Conservation (phyloP, 2,113 vertebrate genomes). For the Papio anubis region DNA sequence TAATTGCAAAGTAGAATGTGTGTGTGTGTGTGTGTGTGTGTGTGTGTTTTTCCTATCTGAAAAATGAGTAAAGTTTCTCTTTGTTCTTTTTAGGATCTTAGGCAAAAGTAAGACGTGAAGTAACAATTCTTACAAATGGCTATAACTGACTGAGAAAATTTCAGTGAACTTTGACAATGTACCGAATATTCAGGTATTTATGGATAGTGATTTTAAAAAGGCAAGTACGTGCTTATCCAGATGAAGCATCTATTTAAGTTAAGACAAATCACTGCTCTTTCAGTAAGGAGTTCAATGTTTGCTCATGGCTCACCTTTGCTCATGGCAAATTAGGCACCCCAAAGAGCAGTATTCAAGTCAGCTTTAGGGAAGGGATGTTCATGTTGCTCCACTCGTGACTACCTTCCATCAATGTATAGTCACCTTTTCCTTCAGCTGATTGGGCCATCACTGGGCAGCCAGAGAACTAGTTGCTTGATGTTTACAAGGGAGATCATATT, state of each 20-base stretch:
- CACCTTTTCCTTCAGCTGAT: neutral
- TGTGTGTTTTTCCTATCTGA: neutral
- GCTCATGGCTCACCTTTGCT: neutral
- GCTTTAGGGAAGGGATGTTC: neutral
- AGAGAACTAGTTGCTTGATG: neutral
- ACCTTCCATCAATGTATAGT: accelerated
- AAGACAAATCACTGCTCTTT: neutral
- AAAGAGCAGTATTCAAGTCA: neutral
- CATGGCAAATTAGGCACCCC: neutral
- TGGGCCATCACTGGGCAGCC: too few species aligned
- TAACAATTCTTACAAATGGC: neutral
- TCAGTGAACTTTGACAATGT: too few species aligned
- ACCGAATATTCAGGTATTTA: neutral
- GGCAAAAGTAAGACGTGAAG: neutral
- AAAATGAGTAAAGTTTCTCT: neutral
- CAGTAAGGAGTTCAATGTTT: too few species aligned
- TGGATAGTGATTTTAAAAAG: neutral
- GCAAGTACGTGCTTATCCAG: neutral
- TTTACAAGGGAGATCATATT: neutral
- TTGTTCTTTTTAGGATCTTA: neutral
- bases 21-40: too few species aligned
- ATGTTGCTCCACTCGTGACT: accelerated
- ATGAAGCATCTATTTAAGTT: neutral
- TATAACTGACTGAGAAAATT: neutral
- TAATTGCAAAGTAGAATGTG: neutral